These are phyloP conservation scores for Bedellia somnulentella DNA, from an alignment of 2,888 invertebrate genomes.

Conservation along the genomic window DNA sequence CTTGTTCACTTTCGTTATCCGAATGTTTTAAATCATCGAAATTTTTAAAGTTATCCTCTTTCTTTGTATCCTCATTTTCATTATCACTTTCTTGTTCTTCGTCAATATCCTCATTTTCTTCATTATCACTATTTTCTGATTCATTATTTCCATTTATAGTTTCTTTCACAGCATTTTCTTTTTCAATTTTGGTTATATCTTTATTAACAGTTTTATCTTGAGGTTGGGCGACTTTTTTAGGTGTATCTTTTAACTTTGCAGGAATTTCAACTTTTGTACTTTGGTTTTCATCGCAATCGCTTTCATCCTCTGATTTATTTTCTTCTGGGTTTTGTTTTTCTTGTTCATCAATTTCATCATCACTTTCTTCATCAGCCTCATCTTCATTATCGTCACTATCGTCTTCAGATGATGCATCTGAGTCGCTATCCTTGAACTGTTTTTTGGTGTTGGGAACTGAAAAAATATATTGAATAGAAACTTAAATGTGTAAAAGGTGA, in stretches of 20 bases:
- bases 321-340: slow-evolving; percentile 6
- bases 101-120: slow-evolving; percentile 15
- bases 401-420: slow-evolving; percentile 34
- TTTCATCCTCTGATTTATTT: slow-evolving; percentile 6
- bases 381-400: slow-evolving; percentile 25
- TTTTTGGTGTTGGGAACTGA: slow-evolving; percentile 41
- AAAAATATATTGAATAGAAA: slow-evolving; percentile 10
- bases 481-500: not conserved
- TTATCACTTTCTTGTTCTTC: slow-evolving; percentile 18
- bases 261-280: slow-evolving; percentile 8
- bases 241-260: too few species aligned
- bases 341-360: slow-evolving; percentile 8
- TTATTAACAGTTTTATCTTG: slow-evolving; percentile 17
- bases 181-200: slow-evolving; percentile 7
- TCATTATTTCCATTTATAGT: not conserved
- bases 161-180: not conserved
- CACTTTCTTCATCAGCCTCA: slow-evolving; percentile 19
- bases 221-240: too few species aligned
- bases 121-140: slow-evolving; percentile 5
- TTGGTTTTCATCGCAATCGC: not conserved
- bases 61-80: slow-evolving; percentile 9
- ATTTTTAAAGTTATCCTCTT: slow-evolving; percentile 6
- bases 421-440: slow-evolving; percentile 39
- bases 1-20: slow-evolving; percentile 7
- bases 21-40: not conserved